A percentile compares a stretch with the other conserved stretches of the same genome.
Conservation (phyloP, 2,888 invertebrate species). For the Itoplectis maculator region DNA sequence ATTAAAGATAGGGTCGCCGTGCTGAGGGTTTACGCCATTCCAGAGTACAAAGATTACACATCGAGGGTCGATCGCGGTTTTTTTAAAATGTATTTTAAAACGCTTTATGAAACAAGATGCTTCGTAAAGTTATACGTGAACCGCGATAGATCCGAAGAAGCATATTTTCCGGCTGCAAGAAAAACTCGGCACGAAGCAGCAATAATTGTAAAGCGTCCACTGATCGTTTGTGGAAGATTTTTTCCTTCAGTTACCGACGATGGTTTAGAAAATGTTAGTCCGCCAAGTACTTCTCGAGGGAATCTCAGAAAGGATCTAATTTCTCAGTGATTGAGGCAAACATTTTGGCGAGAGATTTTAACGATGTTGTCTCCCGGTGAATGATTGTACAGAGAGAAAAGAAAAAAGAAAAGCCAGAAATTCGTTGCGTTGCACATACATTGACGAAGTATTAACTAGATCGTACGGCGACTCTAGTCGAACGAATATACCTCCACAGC, state of each 20-base stretch:
- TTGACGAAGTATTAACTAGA: slow-evolving; percentile 77
- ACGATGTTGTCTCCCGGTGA: slow-evolving; percentile 42
- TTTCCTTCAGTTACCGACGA: slow-evolving; percentile 5
- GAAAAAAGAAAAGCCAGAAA: slow-evolving; percentile 28
- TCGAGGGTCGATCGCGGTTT: slow-evolving; percentile 33
- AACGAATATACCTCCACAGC: slow-evolving; percentile 82
- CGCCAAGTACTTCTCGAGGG: slow-evolving; percentile 55
- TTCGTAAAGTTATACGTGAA: slow-evolving; percentile 10
- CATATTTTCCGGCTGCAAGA: slow-evolving; percentile 31
- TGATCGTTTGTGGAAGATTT: slow-evolving; percentile 28
- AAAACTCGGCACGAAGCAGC: slow-evolving; percentile 7
- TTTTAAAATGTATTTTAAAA: slow-evolving; percentile 26
- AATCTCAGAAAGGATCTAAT: slow-evolving; percentile 10
- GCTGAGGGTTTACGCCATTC: slow-evolving; percentile 64
- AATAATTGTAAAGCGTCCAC: slow-evolving; percentile 39
- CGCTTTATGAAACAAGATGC: slow-evolving; percentile 10
- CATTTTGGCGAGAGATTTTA: slow-evolving; percentile 8
- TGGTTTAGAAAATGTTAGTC: slow-evolving; percentile 32
- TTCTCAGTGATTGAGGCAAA: slow-evolving; percentile 12
- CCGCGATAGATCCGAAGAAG: slow-evolving; percentile 7
- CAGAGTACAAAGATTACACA: slow-evolving; percentile 61
- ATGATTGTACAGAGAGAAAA: slow-evolving; percentile 39
- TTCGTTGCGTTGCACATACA: slow-evolving; percentile 73
- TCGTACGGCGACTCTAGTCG: slow-evolving; percentile 84
- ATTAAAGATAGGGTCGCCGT: slow-evolving; percentile 76